These are phyloP conservation scores for Oryzias woworae DNA, from an alignment of 2,113 vertebrate genomes.

Conservation along the genomic window DNA sequence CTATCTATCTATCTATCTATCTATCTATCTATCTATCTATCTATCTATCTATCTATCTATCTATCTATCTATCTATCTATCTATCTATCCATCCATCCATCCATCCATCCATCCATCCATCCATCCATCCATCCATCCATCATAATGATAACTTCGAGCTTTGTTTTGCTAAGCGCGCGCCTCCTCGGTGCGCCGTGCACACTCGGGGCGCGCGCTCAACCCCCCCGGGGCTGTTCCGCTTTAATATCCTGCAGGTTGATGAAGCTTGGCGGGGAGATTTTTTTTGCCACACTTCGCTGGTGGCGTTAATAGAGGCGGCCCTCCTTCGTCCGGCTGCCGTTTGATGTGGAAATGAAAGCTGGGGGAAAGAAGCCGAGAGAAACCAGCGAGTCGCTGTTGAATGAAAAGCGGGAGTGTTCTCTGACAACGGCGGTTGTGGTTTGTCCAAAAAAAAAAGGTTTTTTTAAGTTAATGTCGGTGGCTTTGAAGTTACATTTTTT, in stretches of 20 bases:
- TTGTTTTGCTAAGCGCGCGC: constrained; percentile 35
- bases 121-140: not conserved
- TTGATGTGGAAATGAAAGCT: constrained; percentile 84
- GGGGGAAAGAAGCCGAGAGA: constrained; percentile 37
- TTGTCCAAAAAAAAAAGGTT: no score
- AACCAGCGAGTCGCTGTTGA: constrained; percentile 72
- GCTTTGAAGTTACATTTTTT: no score
- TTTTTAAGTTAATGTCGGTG: no score
- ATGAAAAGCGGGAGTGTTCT: constrained; percentile 58
- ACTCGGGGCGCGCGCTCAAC: constrained; percentile 2
- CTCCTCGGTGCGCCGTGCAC: constrained; percentile 16
- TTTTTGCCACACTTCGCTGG: constrained; percentile 79
- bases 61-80: constrained; percentile 33
- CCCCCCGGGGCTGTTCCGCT: constrained; percentile 62
- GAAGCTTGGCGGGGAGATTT: constrained; percentile 81
- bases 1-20: no score
- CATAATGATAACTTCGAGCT: not conserved
- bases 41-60: constrained; percentile 41
- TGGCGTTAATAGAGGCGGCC: constrained; percentile 78
- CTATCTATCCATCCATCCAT: constrained; percentile 48
- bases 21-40: no score
- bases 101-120: constrained; percentile 29
- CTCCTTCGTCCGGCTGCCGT: constrained; percentile 59
- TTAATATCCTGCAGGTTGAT: constrained; percentile 85
- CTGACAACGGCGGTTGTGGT: no score